Conservation (phyloP, 2,888 invertebrate species). For the Dryobota labecula region DNA sequence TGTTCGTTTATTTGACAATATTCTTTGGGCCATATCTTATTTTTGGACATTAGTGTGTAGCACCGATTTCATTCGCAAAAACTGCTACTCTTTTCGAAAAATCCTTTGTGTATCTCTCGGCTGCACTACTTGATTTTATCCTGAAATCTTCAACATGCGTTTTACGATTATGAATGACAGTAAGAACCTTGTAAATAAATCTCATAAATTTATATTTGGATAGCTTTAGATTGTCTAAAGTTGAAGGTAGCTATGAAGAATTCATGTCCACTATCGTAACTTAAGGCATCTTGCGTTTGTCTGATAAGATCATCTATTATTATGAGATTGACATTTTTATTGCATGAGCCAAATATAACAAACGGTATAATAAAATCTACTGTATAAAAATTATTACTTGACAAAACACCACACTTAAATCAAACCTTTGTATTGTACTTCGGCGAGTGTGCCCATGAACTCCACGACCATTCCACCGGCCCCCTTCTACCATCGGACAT, state of each 20-base stretch:
- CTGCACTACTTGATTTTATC: neutral
- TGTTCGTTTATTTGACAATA: neutral
- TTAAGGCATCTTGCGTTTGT: neutral
- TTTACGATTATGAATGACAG: neutral
- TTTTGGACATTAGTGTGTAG: too few relatives aligned
- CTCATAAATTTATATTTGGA: neutral
- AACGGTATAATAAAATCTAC: neutral
- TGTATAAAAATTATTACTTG: neutral
- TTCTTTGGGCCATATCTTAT: neutral
- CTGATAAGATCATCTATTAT: neutral
- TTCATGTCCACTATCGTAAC: neutral
- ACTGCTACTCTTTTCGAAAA: too few relatives aligned
- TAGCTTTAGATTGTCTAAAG: neutral
- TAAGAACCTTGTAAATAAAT: neutral
- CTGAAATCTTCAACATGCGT: neutral
- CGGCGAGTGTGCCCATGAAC: too few relatives aligned
- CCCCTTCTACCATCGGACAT: too few relatives aligned
- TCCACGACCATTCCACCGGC: too few relatives aligned
- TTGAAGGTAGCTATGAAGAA: constrained; percentile 7
- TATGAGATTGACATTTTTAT: neutral
- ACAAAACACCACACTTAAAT: neutral
- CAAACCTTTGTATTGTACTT: too few relatives aligned
- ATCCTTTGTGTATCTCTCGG: too few relatives aligned
- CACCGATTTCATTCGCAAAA: neutral
- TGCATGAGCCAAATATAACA: neutral